Percentiles rank a stretch among this genome's conserved stretches.
These are phyloP conservation scores for Drosophila barbarae DNA, from an alignment of 2,888 invertebrate genomes.

Conservation along the genomic window DNA sequence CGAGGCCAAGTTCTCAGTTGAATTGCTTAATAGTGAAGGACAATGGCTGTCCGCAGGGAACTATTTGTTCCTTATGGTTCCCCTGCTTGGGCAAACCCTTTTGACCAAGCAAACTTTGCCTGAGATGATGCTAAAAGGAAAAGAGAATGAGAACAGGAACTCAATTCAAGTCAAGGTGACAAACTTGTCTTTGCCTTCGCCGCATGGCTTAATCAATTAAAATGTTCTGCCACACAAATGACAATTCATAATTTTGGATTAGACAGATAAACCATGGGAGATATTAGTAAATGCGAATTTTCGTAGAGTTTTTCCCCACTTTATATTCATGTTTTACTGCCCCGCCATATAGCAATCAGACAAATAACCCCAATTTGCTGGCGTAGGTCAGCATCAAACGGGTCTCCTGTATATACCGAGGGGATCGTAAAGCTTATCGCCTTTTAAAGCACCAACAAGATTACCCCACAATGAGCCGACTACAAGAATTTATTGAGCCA, in stretches of 20 bases:
- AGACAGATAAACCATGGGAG: not conserved
- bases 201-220: conserved; percentile 16
- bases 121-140: not conserved
- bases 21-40: not conserved
- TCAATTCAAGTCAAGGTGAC: conserved; percentile 26
- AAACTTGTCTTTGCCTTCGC: conserved; percentile 1
- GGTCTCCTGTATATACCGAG: conserved; percentile 22
- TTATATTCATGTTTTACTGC: conserved; percentile 11
- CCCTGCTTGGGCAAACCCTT: not conserved
- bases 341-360: conserved; percentile 28
- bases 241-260: not conserved
- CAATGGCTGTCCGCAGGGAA: not conserved
- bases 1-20: conserved; percentile 4
- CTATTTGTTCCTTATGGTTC: not conserved
- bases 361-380: conserved; percentile 44
- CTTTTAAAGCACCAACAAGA: conserved; percentile 15
- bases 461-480: conserved; percentile 23
- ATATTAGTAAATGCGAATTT: conserved; percentile 7
- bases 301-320: conserved; percentile 8
- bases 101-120: conserved; percentile 3
- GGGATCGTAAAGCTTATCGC: conserved; percentile 32
- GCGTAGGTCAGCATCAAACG: conserved; percentile 63
- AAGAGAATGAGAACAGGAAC: conserved; percentile 3
- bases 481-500: conserved; percentile 18
- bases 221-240: not conserved